Evolutionary conservation across 2,113 vertebrate genomes (phyloP).

Genomic region (cat (Felis catus)): F.catus_Fca126_mat1.0 CM031421.1:111804001-111804500

Average conservation of each 20-base stretch:
- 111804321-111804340: rapidly evolving
- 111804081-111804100: background rate
- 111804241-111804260: rapidly evolving
- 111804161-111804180: background rate
- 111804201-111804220: rapidly evolving
- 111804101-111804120: background rate
- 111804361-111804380: rapidly evolving
- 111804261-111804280: rapidly evolving
- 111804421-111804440: rapidly evolving
- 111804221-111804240: rapidly evolving
- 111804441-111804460: background rate
- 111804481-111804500: rapidly evolving
- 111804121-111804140: background rate
- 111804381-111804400: rapidly evolving
- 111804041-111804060: background rate
- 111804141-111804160: too few species aligned
- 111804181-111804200: rapidly evolving
- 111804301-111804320: rapidly evolving
- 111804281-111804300: background rate
- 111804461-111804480: background rate
- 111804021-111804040: rapidly evolving
- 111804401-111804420: background rate
- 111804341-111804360: rapidly evolving
- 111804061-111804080: too few species aligned
- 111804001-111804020: rapidly evolving